These are phyloP conservation scores for Gymnopithys bicolor DNA, from an alignment of 2,797 vertebrate genomes.

Conservation along the genomic window DNA sequence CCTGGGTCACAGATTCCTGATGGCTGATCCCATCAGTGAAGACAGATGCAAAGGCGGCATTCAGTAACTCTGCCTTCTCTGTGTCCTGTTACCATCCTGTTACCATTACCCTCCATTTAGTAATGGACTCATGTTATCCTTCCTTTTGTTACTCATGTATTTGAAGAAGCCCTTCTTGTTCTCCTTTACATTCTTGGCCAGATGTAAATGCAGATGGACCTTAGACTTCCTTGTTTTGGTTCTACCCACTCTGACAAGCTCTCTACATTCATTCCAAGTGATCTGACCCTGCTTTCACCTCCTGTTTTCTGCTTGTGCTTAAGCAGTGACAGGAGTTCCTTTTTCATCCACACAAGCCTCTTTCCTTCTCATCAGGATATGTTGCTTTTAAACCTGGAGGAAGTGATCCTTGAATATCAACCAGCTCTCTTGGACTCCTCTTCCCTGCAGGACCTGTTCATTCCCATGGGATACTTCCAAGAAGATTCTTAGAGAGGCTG, in stretches of 20 bases:
- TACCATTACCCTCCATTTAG: background rate
- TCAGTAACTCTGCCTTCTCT: background rate
- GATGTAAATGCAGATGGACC: background rate
- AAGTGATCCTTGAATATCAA: background rate
- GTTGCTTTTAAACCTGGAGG: background rate
- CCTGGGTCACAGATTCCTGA: background rate
- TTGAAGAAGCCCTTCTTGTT: background rate
- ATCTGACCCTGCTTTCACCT: background rate
- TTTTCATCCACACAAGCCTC: background rate
- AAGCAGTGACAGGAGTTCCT: background rate
- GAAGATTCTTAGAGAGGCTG: background rate
- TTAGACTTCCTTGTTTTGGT: background rate
- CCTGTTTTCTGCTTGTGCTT: background rate
- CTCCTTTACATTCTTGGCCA: background rate
- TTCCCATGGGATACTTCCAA: background rate
- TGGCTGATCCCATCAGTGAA: background rate
- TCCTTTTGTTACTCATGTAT: background rate
- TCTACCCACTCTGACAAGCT: background rate
- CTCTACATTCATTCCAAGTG: background rate
- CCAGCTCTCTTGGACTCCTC: background rate
- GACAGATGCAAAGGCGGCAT: rapidly evolving
- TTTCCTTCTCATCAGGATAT: background rate
- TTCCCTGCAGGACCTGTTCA: background rate
- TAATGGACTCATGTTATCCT: background rate
- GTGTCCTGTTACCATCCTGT: background rate